These are phyloP conservation scores for Pteruthius melanotis DNA, from an alignment of 2,113 vertebrate species.

Conservation along the genomic window DNA sequence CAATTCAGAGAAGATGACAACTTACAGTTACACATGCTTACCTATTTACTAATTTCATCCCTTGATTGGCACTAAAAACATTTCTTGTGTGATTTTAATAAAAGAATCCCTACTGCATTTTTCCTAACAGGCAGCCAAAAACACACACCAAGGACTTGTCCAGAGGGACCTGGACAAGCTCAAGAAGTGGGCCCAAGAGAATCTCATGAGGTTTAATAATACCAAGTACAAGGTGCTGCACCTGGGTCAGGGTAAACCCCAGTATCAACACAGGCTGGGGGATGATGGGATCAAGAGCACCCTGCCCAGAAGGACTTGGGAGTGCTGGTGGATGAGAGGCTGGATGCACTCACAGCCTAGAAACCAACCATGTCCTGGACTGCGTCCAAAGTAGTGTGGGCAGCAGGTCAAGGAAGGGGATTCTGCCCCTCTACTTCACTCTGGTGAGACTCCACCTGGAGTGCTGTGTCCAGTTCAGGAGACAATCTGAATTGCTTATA, in stretches of 20 bases:
- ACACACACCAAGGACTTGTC: background rate
- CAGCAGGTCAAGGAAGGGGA: background rate
- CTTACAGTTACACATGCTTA: background rate
- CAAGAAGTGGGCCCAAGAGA: background rate
- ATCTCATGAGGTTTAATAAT: background rate
- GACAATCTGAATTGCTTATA: background rate
- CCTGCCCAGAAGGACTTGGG: background rate
- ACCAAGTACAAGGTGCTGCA: background rate
- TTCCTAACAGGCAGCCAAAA: background rate
- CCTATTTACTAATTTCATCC: background rate
- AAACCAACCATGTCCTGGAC: background rate
- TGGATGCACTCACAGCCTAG: background rate
- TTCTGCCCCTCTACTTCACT: background rate
- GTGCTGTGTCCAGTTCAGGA: background rate
- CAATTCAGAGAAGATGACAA: background rate
- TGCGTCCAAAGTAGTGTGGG: background rate
- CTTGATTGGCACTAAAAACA: background rate
- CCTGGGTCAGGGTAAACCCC: background rate
- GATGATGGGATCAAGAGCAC: rapidly evolving
- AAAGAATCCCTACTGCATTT: background rate
- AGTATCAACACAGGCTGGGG: background rate
- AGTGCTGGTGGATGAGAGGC: background rate
- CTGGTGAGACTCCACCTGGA: background rate
- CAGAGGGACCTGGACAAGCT: background rate
- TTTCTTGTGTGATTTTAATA: background rate